Base-by-base conservation (phyloP, 2,113 vertebrate genomes). In the Acanthochromis polyacanthus region DNA sequence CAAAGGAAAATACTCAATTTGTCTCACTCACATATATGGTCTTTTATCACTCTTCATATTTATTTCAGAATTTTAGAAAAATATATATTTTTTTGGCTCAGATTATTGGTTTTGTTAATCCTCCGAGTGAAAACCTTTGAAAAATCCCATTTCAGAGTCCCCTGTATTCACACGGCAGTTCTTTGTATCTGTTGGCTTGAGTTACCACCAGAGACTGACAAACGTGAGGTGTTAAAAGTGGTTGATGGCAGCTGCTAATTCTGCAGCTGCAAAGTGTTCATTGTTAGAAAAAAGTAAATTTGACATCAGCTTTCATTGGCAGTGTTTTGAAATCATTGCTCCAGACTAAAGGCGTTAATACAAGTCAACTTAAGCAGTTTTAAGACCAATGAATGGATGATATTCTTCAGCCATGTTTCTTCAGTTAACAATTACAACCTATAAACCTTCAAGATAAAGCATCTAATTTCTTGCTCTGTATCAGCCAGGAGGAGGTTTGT, bases 181-280 rank as follows among this genome's bases (percentile, higher is more conserved):
- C 11, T 2, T 16, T 69, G 71, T 62, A 43, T 70, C 15, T 75
- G 58, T 52, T 70, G 52, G 72, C 67, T 66, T 48, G 16, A 36
- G 59, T 38, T 43, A 50, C 52, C 62, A 48, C 28, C 50, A 62
- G 28, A 20, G 50, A 45, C 58, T 30, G 3, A 17, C 17, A 68
- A 10, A 74, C 30, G 40, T 64, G 4, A 74, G 20, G n/a, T 78
- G 57, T 59, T 78, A 2, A 40, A n/a, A 51, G 23, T 40, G 28
- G 28, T 40, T 59, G 52, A 51, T 20, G n/a, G 46, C 23, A 56
- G 70, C 38, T 67, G 62, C 23, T 73, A 14, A 55, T 67, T n/a
- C 32, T 55, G 38, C 32, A 52, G 63, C 56, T 53, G 17, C 53
- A 50, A 52, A 61, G 10, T 52, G 55, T 43, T 30, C 11, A 15